Evolutionary conservation across 2,113 vertebrate species (phyloP), one percentile per base, ranked within the genome.

Genomic region (Brienomyrus brachyistius): DNA sequence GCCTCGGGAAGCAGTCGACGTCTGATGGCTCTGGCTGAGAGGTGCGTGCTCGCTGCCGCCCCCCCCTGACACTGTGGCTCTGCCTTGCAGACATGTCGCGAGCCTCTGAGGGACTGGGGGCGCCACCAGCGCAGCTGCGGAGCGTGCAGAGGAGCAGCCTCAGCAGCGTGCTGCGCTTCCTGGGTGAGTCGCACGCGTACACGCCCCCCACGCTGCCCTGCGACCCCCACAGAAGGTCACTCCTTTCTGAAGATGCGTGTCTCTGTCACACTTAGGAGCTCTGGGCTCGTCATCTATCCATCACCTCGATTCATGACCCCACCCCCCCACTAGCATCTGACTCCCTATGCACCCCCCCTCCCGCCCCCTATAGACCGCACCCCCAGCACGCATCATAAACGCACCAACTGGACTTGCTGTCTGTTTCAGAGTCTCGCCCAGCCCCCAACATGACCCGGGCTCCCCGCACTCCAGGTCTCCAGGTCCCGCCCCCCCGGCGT

Each of bases 91-190:
- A 98, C 95, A 97, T 98, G 95, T 96, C 97, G 94, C 97, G 97
- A 94, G 97, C 96, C 92, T 97, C 97, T 47, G 97, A 98, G 88
- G 96, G 97, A 88, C 95, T 96, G 92, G 97, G 96, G 92, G 96
- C 96, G 84, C 97, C 96, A 91, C 97, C 97, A 50, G 95, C 97
- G 94, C 97, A 97, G 96, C 96, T 96, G 94, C 97, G 97, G 95
- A 97, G 96, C 70, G 95, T 95, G 92, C 95, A 94, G 88, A 97
- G 98, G 94, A 98, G 97, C 90, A 98, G 98, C 91, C 95, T 99
- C 93, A 97, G 97, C 90, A 98, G 97, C 93, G 96, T 99, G 92
- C 96, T 99, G 95, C 97, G 98, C 94, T 99, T 98, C 94, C 96
- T 98, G 94, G 98, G 98, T 99, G 95, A 94, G 96, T 88, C 77